A percentile compares a stretch with the other conserved stretches of the same genome.
Evolutionary conservation across 2,888 invertebrate genomes (phyloP).

Genomic region (Lycaena phlaeas): DNA sequence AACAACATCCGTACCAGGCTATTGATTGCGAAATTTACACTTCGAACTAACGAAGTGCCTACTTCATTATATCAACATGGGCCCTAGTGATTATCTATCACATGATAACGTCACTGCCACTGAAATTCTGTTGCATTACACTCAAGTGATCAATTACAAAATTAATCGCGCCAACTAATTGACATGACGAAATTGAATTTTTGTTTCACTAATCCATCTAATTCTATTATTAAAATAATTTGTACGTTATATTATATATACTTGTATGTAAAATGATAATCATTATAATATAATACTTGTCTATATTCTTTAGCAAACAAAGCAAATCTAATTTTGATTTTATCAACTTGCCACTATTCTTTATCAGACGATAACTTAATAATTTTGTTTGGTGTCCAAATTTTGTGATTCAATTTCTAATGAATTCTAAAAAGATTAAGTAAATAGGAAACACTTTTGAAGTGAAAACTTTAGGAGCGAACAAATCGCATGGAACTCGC

Average conservation of each 20-base stretch:
- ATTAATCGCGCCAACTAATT: neutral
- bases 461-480: too few relatives aligned
- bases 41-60: slow-evolving; percentile 12
- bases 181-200: neutral
- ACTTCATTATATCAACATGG: slow-evolving; percentile 18
- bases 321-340: slow-evolving; percentile 3
- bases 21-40: slow-evolving; percentile 17
- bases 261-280: neutral
- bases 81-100: slow-evolving; percentile 31
- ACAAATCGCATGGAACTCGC: too few relatives aligned
- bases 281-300: neutral
- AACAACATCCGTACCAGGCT: slow-evolving; percentile 28
- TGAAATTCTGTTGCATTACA: slow-evolving; percentile 22
- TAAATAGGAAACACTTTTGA: too few relatives aligned
- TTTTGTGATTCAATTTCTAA: too few relatives aligned
- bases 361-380: neutral
- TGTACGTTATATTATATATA: neutral
- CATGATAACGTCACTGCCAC: slow-evolving; percentile 36
- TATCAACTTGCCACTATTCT: slow-evolving; percentile 1
- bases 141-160: neutral
- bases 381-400: too few relatives aligned
- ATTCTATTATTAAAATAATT: too few relatives aligned
- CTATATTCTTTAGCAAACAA: neutral
- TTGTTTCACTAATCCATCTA: too few relatives aligned
- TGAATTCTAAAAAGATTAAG: too few relatives aligned